A percentile compares a stretch with the other conserved stretches of the same genome.
These are phyloP conservation scores for Ptychochromis oligacanthus DNA, from an alignment of 2,113 vertebrate species.

Conservation along the genomic window DNA sequence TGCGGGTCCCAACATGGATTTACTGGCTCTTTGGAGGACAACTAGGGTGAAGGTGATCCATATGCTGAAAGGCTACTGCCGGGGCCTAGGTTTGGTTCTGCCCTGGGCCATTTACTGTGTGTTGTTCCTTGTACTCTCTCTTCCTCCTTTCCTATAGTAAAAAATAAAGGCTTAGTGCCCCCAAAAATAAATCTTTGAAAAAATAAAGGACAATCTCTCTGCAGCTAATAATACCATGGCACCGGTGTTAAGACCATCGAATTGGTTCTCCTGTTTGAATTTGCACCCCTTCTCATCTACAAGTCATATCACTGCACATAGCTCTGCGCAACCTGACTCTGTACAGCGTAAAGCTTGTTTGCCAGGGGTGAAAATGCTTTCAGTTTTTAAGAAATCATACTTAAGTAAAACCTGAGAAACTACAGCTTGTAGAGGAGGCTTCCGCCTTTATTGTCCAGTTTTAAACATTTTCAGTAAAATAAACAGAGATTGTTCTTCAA, in stretches of 20 bases:
- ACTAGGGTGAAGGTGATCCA: too few species aligned
- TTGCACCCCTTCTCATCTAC: not conserved
- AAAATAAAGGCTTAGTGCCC: not conserved
- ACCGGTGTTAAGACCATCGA: not conserved
- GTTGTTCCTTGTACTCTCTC: too few species aligned
- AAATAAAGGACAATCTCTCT: not conserved
- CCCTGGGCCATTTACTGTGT: not conserved
- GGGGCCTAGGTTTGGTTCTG: not conserved
- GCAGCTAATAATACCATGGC: not conserved
- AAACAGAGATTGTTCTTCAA: slow-evolving; percentile 8
- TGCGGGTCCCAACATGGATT: not conserved
- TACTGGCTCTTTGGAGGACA: not conserved
- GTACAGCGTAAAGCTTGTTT: not conserved
- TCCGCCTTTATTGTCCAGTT: not conserved
- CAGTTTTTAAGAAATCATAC: not conserved
- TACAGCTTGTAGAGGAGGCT: not conserved
- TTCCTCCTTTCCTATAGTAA: too few species aligned
- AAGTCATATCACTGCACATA: not conserved
- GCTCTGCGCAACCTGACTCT: not conserved
- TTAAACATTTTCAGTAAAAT: not conserved
- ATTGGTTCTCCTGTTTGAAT: not conserved
- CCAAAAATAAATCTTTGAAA: not conserved
- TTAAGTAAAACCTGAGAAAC: not conserved
- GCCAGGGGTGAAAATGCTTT: not conserved
- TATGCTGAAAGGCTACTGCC: not conserved